A percentile compares a stretch with the other conserved stretches of the same genome.
phyloP scores from a whole-genome alignment of 92 coral and sea anemone species.

The Porites lobata region DNA sequence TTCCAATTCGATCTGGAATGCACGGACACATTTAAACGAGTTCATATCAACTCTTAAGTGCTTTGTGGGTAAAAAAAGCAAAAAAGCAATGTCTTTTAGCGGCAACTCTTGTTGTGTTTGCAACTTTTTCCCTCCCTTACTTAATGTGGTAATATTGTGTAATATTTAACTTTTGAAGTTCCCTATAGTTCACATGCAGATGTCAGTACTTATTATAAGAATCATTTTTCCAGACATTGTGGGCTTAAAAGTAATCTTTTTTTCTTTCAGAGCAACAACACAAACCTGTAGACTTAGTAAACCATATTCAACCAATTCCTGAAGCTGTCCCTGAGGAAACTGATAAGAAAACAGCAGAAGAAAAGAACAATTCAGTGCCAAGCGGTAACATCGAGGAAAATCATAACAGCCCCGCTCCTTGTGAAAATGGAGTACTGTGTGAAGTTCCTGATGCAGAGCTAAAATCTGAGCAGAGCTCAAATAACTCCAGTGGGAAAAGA shows the following conservation, averaged over 20 bases:
- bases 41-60: too few species aligned
- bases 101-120: too few species aligned
- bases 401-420: not conserved
- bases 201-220: too few species aligned
- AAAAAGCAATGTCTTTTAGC: too few species aligned
- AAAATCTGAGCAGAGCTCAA: slow-evolving; percentile 16
- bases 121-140: too few species aligned
- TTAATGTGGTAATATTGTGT: too few species aligned
- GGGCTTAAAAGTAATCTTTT: not conserved
- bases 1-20: too few species aligned
- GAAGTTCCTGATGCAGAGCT: slow-evolving; percentile 13
- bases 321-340: slow-evolving; percentile 23
- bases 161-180: too few species aligned
- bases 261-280: slow-evolving; percentile 15
- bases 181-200: too few species aligned
- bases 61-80: too few species aligned
- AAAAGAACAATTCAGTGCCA: slow-evolving; percentile 7
- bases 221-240: not conserved
- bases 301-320: slow-evolving; percentile 30
- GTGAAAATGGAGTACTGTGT: slow-evolving; percentile 27
- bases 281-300: slow-evolving; percentile 19
- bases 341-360: slow-evolving; percentile 7
- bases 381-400: not conserved
- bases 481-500: slow-evolving; percentile 25
- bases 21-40: too few species aligned